Percentiles rank a stretch among this genome's conserved stretches.
Conservation (phyloP, 2,113 vertebrate species). For the Pholis gunnellus region DNA sequence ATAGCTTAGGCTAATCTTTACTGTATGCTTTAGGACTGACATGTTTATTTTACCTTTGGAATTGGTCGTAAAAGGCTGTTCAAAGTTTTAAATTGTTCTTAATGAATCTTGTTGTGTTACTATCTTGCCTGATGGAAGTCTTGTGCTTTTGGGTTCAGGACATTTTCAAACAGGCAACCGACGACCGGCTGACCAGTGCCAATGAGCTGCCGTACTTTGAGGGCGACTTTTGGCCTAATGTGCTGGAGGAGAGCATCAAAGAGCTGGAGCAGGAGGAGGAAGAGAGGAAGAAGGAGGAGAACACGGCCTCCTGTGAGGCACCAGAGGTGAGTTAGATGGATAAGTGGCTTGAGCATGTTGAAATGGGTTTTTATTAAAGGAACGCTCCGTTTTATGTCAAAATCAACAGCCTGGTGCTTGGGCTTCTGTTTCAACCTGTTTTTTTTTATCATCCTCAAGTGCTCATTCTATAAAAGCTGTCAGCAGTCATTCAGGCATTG, state of each 20-base stretch:
- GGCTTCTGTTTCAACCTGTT: conserved; percentile 23
- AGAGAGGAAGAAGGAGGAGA: conserved; percentile 98
- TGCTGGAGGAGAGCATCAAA: conserved; percentile 98
- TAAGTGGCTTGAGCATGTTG: neutral
- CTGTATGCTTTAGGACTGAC: too few species aligned
- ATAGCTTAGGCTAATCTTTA: neutral
- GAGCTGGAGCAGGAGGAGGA: conserved; percentile 98
- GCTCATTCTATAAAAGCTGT: conserved; percentile 43
- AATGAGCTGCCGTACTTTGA: conserved; percentile 98
- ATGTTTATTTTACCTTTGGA: neutral
- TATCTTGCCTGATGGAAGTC: neutral
- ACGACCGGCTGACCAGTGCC: conserved; percentile 96
- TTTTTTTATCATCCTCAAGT: conserved; percentile 52
- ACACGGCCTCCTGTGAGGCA: conserved; percentile 92
- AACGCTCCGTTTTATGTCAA: neutral
- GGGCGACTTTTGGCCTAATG: conserved; percentile 99
- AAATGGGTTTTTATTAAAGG: conserved; percentile 11
- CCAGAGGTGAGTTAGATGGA: conserved; percentile 86
- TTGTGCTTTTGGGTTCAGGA: conserved; percentile 84
- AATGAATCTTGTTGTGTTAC: neutral
- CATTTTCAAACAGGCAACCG: conserved; percentile 98
- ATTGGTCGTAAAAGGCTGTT: neutral
- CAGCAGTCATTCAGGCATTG: conserved; percentile 31
- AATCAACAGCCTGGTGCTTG: conserved; percentile 28
- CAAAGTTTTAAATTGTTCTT: neutral